Conservation (phyloP, 2,797 vertebrate species). For the Tenualosa thibaudeaui region DNA sequence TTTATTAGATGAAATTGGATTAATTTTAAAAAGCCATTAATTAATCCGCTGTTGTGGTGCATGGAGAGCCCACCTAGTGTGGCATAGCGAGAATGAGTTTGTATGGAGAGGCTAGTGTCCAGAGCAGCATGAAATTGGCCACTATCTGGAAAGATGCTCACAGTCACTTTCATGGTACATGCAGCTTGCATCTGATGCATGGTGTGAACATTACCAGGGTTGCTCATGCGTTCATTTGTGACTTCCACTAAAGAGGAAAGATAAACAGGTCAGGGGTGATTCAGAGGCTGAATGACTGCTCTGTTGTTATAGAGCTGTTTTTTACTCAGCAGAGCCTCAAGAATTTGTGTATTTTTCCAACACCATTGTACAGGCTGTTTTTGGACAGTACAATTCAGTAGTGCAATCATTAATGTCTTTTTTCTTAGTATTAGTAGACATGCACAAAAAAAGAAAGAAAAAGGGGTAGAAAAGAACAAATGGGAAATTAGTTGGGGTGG, state of each 20-base stretch:
- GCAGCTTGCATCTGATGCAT: constrained; percentile 66
- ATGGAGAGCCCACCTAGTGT: not conserved
- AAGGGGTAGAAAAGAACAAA: constrained; percentile 22
- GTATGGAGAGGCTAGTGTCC: constrained; percentile 46
- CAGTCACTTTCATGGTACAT: constrained; percentile 72
- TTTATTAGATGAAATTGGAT: constrained; percentile 4
- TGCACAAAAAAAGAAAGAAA: not conserved
- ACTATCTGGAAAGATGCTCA: constrained; percentile 72
- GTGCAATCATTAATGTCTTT: not conserved
- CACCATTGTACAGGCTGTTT: not conserved
- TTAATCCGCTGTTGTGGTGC: not conserved
- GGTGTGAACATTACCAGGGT: constrained; percentile 69
- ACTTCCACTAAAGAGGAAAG: constrained; percentile 54
- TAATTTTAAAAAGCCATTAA: constrained; percentile 12
- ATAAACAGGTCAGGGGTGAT: constrained; percentile 64
- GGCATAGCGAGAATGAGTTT: not conserved
- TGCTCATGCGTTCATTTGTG: constrained; percentile 71
- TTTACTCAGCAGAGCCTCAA: not conserved
- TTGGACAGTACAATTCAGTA: not conserved
- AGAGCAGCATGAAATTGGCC: constrained; percentile 72
- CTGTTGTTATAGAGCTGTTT: constrained; percentile 23
- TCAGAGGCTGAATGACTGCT: constrained; percentile 51
- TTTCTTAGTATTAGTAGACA: not conserved
- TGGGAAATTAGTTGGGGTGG: not conserved
- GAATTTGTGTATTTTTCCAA: not conserved